Conservation (phyloP, 2,888 invertebrate genomes). For the Plagodis pulveraria region DNA sequence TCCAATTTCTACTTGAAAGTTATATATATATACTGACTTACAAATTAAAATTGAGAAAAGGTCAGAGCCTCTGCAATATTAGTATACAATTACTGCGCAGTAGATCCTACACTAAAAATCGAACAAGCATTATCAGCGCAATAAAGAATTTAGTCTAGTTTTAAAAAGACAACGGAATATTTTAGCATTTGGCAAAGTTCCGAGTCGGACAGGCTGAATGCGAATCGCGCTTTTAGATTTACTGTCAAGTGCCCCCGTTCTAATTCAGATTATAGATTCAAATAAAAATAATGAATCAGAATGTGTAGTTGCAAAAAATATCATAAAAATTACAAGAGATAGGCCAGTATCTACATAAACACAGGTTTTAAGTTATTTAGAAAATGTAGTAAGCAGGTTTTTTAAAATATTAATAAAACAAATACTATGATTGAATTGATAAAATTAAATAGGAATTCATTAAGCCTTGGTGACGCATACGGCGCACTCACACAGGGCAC, state of each 20-base stretch:
- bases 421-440: too few relatives aligned
- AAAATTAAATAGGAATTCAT: too few relatives aligned
- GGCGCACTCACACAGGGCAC: conserved; percentile 1
- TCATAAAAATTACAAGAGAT: too few relatives aligned
- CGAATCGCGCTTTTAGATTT: conserved; percentile 42
- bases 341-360: too few relatives aligned
- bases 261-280: conserved; percentile 37
- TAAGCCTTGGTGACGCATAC: neutral
- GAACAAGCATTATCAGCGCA: neutral
- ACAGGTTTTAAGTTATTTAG: too few relatives aligned
- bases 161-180: conserved; percentile 43
- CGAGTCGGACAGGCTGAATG: conserved; percentile 55
- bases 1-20: too few relatives aligned
- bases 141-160: conserved; percentile 23
- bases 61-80: neutral
- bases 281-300: too few relatives aligned
- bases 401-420: too few relatives aligned
- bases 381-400: too few relatives aligned
- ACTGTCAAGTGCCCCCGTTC: conserved; percentile 43
- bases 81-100: neutral
- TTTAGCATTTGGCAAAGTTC: conserved; percentile 60
- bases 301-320: too few relatives aligned
- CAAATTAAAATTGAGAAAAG: neutral
- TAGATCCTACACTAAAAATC: neutral
- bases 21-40: too few relatives aligned